These are phyloP conservation scores for Corapipo altera DNA, from an alignment of 2,113 vertebrate species.

Conservation along the genomic window DNA sequence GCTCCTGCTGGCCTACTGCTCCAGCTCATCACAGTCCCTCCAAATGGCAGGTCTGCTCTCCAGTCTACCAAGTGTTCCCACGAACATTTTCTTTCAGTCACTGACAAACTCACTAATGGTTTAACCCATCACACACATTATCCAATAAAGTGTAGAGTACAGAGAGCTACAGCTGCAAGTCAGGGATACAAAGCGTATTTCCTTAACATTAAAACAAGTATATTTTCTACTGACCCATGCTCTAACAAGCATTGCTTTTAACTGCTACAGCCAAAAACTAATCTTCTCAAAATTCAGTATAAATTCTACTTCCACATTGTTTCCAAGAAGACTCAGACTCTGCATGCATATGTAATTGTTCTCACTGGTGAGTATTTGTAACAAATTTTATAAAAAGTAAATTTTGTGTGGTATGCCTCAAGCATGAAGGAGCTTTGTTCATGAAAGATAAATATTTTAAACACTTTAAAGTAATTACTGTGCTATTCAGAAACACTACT, in stretches of 20 bases:
- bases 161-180: background rate
- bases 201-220: background rate
- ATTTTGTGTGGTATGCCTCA: background rate
- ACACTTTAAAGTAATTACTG: background rate
- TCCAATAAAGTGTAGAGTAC: background rate
- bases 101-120: background rate
- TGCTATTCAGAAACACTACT: background rate
- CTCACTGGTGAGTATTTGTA: background rate
- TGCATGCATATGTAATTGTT: background rate
- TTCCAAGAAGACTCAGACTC: background rate
- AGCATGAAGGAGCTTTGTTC: background rate
- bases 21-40: fast-evolving
- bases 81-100: background rate
- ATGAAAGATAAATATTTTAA: background rate
- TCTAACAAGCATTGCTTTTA: background rate
- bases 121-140: background rate
- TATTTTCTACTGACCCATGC: background rate
- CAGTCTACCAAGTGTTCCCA: background rate
- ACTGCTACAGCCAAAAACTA: background rate
- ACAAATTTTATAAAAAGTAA: background rate
- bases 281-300: background rate
- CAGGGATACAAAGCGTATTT: background rate
- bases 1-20: background rate
- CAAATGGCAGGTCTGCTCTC: background rate
- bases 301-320: background rate